Conservation (phyloP, 2,797 vertebrate genomes). For the Borostomias antarcticus region DNA sequence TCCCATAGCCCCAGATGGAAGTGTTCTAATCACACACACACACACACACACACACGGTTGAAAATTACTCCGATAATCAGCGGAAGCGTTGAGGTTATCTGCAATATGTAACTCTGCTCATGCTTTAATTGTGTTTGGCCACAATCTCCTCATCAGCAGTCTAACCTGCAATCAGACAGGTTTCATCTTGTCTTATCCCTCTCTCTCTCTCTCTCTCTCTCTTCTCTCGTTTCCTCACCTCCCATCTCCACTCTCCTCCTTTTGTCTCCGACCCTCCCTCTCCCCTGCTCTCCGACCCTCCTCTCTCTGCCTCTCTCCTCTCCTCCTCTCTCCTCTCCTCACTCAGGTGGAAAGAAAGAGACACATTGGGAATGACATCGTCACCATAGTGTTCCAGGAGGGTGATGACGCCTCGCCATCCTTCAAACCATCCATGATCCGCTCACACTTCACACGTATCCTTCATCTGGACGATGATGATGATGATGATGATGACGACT, state of each 20-base stretch:
- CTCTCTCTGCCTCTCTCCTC: neutral
- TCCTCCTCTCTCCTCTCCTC: conserved; percentile 28
- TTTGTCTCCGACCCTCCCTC: neutral
- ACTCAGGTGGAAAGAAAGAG: conserved; percentile 95
- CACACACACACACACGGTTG: neutral
- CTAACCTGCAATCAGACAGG: conserved; percentile 4
- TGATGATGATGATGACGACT: neutral
- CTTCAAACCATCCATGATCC: conserved; percentile 99
- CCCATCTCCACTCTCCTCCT: neutral
- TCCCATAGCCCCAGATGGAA: neutral
- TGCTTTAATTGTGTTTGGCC: conserved; percentile 6
- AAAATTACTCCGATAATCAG: neutral
- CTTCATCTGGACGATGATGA: conserved; percentile 51
- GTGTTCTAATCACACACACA: neutral
- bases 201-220: neutral
- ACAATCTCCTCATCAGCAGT: neutral
- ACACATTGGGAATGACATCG: conserved; percentile 98
- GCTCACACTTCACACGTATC: conserved; percentile 99
- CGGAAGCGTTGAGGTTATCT: neutral
- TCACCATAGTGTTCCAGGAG: conserved; percentile 98
- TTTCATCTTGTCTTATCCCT: neutral
- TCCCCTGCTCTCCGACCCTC: neutral
- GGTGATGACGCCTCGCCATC: conserved; percentile 92
- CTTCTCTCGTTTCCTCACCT: neutral
- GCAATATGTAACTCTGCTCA: neutral